Evolutionary conservation across 2,888 invertebrate genomes (phyloP).

Genomic region (Apodemia mormo): DNA sequence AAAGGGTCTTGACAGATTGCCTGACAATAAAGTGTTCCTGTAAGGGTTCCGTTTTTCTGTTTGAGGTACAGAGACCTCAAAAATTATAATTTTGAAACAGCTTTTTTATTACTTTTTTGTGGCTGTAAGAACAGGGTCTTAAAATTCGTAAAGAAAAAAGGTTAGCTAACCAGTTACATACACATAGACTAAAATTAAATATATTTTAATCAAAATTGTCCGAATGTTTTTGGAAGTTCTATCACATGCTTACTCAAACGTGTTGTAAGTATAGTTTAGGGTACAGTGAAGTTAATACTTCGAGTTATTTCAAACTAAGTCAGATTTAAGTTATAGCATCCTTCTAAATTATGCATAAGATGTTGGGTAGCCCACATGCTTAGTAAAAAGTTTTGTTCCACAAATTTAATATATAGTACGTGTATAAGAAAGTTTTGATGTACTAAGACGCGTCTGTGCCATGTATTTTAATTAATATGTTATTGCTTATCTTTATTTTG

Average conservation of each 20-base stretch:
- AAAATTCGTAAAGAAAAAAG: too few species aligned
- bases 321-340: slow-evolving; percentile 1
- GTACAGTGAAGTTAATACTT: background rate
- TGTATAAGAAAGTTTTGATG: too few species aligned
- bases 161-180: too few species aligned
- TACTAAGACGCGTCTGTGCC: too few species aligned
- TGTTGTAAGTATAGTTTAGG: background rate
- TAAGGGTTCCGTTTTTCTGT: too few species aligned
- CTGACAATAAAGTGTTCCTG: too few species aligned
- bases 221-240: background rate
- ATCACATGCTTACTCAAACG: background rate
- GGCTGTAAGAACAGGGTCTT: too few species aligned
- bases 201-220: background rate
- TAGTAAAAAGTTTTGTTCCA: background rate
- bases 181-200: background rate
- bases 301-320: slow-evolving; percentile 4
- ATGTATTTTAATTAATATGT: too few species aligned
- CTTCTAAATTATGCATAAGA: slow-evolving; percentile 7
- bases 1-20: background rate
- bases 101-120: too few species aligned
- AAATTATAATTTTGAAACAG: too few species aligned
- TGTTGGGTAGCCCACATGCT: slow-evolving; percentile 9
- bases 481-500: too few species aligned
- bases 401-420: background rate
- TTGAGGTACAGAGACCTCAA: too few species aligned